phyloP scores from a whole-genome alignment of 64 coral and sea anemone genomes.

The Stichodactyla helianthus region DNA sequence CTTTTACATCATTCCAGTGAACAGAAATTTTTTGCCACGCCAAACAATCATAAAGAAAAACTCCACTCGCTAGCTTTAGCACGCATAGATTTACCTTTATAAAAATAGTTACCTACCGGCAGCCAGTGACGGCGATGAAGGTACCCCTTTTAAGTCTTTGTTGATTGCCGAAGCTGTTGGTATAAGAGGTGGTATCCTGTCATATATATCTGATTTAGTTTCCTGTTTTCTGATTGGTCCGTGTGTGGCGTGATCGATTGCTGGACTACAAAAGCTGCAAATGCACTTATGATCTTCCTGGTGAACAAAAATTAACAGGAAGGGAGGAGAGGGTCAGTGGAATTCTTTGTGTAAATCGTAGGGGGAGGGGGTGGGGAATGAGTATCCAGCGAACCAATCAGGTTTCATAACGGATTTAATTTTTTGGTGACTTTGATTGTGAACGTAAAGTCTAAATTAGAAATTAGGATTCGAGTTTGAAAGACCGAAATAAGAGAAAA shows the following conservation, averaged over 20 bases:
- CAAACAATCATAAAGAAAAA: no score
- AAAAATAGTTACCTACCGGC: neutral
- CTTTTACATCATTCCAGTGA: no score
- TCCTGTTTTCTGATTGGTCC: neutral
- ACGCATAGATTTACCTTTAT: no score
- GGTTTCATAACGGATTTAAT: no score
- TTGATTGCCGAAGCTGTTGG: neutral
- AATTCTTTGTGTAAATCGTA: neutral
- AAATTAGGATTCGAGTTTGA: no score
- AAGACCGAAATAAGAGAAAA: no score
- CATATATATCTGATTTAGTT: neutral
- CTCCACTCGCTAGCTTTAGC: no score
- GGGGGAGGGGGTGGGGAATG: neutral
- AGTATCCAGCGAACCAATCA: no score
- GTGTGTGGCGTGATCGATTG: neutral
- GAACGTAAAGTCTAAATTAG: no score
- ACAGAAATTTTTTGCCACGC: no score
- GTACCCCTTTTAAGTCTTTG: neutral
- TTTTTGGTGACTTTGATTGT: no score
- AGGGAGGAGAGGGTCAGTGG: neutral
- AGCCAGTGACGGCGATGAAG: neutral
- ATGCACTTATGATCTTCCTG: neutral
- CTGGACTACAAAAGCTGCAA: constrained; percentile 9
- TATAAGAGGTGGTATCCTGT: neutral
- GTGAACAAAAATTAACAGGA: neutral